Percentiles rank a stretch among this genome's conserved stretches.
These are phyloP conservation scores for Thyatira batis DNA, from an alignment of 2,888 invertebrate species.

Conservation along the genomic window DNA sequence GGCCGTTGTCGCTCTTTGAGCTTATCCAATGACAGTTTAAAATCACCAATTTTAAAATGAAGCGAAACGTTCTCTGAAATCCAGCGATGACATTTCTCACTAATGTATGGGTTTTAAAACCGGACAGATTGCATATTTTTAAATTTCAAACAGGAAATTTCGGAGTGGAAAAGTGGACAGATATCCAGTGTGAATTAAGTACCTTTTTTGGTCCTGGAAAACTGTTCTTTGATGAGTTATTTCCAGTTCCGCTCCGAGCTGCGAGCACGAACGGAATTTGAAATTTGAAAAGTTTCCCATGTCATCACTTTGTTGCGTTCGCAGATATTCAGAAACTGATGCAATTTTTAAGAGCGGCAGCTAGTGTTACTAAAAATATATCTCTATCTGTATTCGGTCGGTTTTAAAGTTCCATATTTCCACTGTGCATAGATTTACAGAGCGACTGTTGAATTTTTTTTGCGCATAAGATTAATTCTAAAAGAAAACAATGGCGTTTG, in stretches of 20 bases:
- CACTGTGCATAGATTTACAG: constrained; percentile 20
- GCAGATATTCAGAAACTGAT: constrained; percentile 27
- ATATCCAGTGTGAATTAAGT: constrained; percentile 23
- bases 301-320: constrained; percentile 22
- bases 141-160: background rate
- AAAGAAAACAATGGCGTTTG: constrained; percentile 40
- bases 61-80: background rate
- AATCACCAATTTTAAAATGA: background rate
- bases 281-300: constrained; percentile 38
- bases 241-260: constrained; percentile 23
- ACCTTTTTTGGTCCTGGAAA: constrained; percentile 27
- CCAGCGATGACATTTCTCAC: background rate
- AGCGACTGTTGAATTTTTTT: constrained; percentile 16
- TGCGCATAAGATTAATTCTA: constrained; percentile 30
- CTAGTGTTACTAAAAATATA: constrained; percentile 9
- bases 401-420: constrained; percentile 27
- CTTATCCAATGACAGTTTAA: background rate
- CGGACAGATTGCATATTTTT: background rate
- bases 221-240: constrained; percentile 42
- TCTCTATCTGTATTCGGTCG: constrained; percentile 15
- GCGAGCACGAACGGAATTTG: constrained; percentile 19
- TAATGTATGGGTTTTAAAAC: background rate
- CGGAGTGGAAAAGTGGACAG: background rate
- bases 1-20: background rate
- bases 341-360: constrained; percentile 35